Evolutionary conservation across 2,888 invertebrate genomes (phyloP).

Genomic region (Spodoptera picta): DNA sequence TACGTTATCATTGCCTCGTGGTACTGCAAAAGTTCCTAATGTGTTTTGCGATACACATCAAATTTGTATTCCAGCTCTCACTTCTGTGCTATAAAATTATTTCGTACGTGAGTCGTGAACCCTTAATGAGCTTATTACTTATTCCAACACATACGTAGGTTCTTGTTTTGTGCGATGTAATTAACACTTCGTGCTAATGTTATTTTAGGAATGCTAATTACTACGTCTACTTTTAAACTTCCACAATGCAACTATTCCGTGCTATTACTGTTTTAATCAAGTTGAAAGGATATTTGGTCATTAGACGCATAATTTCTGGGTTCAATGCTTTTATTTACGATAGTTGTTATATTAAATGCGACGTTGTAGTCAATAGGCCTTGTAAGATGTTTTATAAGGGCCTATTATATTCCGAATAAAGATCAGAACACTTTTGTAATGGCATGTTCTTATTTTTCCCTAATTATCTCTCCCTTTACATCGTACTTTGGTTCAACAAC

Average conservation of each 20-base stretch:
- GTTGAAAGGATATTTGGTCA: slow-evolving; percentile 37
- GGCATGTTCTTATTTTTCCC: slow-evolving; percentile 6
- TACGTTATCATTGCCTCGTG: not conserved
- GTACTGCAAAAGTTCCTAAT: not conserved
- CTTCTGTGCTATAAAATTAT: slow-evolving; percentile 1
- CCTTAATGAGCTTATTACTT: slow-evolving; percentile 19
- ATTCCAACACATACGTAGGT: slow-evolving; percentile 2
- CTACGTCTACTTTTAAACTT: slow-evolving; percentile 40
- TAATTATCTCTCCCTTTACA: slow-evolving; percentile 16
- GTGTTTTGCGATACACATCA: not conserved
- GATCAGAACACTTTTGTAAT: slow-evolving; percentile 8
- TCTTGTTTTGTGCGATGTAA: slow-evolving; percentile 6
- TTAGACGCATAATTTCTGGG: slow-evolving; percentile 15
- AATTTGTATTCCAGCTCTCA: slow-evolving; percentile 1
- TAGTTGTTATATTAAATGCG: not conserved
- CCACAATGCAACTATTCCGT: slow-evolving; percentile 41
- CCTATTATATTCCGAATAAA: slow-evolving; percentile 26
- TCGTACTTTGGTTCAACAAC: slow-evolving; percentile 4
- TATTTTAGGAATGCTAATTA: slow-evolving; percentile 33
- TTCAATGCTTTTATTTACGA: slow-evolving; percentile 17
- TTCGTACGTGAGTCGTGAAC: not conserved
- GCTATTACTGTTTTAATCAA: slow-evolving; percentile 39
- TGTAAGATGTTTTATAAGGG: slow-evolving; percentile 5
- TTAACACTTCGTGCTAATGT: slow-evolving; percentile 17
- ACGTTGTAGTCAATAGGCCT: not conserved